Percentiles rank a stretch among this genome's conserved stretches.
phyloP scores from a whole-genome alignment of 2,888 invertebrate species.

The Drosophila acutilabella region DNA sequence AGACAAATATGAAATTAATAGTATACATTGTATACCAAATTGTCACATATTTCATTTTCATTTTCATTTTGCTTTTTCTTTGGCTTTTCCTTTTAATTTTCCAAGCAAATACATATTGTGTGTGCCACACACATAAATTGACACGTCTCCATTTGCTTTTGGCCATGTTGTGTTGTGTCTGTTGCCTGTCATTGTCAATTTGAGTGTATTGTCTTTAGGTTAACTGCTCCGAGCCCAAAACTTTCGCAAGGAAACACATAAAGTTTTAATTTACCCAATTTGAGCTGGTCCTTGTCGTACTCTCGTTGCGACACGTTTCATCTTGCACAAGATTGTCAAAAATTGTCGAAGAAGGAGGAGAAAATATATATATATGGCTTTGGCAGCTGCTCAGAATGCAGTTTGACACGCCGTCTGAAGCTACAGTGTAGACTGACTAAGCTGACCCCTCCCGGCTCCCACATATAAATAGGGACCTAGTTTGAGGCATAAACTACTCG shows the following conservation, averaged over 20 bases:
- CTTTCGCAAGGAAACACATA: slow-evolving; percentile 18
- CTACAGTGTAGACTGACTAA: background rate
- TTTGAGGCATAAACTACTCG: slow-evolving; percentile 16
- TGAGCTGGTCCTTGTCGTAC: slow-evolving; percentile 1
- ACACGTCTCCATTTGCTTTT: slow-evolving; percentile 48
- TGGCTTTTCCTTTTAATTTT: slow-evolving; percentile 13
- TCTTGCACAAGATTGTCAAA: slow-evolving; percentile 51
- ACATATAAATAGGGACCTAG: background rate
- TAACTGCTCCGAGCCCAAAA: background rate
- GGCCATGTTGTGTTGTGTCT: slow-evolving; percentile 17
- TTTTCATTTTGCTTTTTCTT: slow-evolving; percentile 12
- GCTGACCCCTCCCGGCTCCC: background rate
- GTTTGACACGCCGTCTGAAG: slow-evolving; percentile 15
- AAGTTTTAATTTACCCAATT: slow-evolving; percentile 40
- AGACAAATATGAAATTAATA: slow-evolving; percentile 24
- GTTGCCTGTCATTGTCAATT: slow-evolving; percentile 28
- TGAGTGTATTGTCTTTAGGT: slow-evolving; percentile 20
- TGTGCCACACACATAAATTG: slow-evolving; percentile 62
- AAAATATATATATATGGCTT: slow-evolving; percentile 16
- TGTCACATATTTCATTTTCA: slow-evolving; percentile 29
- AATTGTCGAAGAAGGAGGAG: slow-evolving; percentile 45
- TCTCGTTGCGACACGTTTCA: slow-evolving; percentile 13
- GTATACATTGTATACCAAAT: slow-evolving; percentile 12
- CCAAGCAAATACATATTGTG: slow-evolving; percentile 20
- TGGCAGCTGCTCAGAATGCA: slow-evolving; percentile 30